A percentile compares a stretch with the other conserved stretches of the same genome.
Conservation (phyloP, 2,797 vertebrate genomes). For the Pelodytes ibericus region DNA sequence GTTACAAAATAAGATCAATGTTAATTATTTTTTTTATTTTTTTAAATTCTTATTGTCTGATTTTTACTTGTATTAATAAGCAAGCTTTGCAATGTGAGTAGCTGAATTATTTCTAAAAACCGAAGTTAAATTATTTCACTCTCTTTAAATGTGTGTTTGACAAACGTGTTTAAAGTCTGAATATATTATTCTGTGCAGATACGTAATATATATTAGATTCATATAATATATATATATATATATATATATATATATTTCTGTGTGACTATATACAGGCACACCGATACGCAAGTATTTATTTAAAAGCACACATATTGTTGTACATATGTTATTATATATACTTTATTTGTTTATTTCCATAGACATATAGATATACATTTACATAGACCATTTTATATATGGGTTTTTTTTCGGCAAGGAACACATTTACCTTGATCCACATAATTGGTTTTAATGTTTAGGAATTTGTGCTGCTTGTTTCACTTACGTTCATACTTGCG, state of each 20-base stretch:
- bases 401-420: too few relatives aligned
- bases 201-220: neutral
- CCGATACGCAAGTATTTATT: too few relatives aligned
- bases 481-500: too few relatives aligned
- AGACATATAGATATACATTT: too few relatives aligned
- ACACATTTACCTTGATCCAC: too few relatives aligned
- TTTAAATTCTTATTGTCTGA: neutral
- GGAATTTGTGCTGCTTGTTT: too few relatives aligned
- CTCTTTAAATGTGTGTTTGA: neutral
- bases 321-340: too few relatives aligned
- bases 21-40: neutral
- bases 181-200: too few relatives aligned
- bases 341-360: too few relatives aligned
- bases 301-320: too few relatives aligned
- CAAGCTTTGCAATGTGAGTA: neutral
- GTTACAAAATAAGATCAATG: neutral
- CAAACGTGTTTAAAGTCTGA: neutral
- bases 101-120: neutral
- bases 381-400: too few relatives aligned
- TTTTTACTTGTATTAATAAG: neutral
- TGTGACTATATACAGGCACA: neutral
- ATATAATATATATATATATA: neutral
- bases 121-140: neutral
- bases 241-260: neutral
- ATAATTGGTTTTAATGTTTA: too few relatives aligned